Evolutionary conservation across 2,888 invertebrate genomes (phyloP), one percentile per base, ranked within the genome.

Genomic region (Agrochola litura): DNA sequence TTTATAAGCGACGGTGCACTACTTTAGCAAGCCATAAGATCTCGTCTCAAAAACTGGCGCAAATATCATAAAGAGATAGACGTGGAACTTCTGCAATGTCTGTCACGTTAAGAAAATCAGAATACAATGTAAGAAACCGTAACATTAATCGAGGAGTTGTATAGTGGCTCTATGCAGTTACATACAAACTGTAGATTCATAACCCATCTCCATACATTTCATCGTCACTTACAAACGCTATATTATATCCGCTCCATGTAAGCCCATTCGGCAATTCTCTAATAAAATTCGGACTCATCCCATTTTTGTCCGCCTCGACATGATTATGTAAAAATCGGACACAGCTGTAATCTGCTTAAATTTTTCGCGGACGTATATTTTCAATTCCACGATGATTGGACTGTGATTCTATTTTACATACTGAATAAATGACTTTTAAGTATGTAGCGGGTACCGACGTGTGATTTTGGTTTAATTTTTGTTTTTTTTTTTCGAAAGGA

Each of bases 281-380:
- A 85, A 81, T 73, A 86, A 81, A 83, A 85, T 61, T 63, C 73
- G 66, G 25, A 58, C 76, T 76, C 65, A 77, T 77, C 69, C 64
- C 67, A 68, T 73, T 68, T 74, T 63, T 70, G 70, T 54, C 58
- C 64, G 64, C 43, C 54, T 67, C 71, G 30, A 72, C 86, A 77
- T 85, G 81, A 87, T 86, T 86, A 87, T 86, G 88, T 87, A 85
- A 88, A 88, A 85, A 80, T 81, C 75, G 85, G 78, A 77, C 88
- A 76, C 85, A 86, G 79, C 78, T 83, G 86, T 86, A 85, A 81
- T 86, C 81, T 74, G 73, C 73, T 86, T 78, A 66, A 77, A 76
- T 76, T 77, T 83, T 86, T 79, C 41, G 67, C 67, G 67, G 65
- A 64, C 76, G 79, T 77, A 79, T 87, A 87, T 86, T 85, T 86